Base-by-base conservation (phyloP, 2,888 invertebrate species). In the Scaptomyza parva region DNA sequence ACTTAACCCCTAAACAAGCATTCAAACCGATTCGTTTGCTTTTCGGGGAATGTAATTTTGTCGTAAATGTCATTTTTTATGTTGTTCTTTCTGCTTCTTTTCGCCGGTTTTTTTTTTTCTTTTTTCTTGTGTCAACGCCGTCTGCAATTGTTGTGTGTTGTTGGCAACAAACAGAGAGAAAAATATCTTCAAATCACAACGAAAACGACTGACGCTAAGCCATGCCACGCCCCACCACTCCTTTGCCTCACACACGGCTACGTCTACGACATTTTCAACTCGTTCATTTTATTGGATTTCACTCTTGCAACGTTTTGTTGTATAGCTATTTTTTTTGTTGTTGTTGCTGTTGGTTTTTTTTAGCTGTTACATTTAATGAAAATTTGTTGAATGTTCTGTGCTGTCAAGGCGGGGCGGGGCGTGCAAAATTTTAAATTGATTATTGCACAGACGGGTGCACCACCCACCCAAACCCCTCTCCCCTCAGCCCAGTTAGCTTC, bases 381-480 rank as follows among this genome's bases (percentile, higher is more conserved):
- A 75, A 75, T 75, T 75, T 75, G 75, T 75, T 73, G 73, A 74
- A 74, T 74, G 64, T 74, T 59, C 69, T 58, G 20, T 58, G 20
- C 66, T 70, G 69, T 69, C 70, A 70, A 17, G 65, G 40, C 72
- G 33, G 43, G 73, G 76, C 78, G 76, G 43, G 73, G 76, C 78
- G 76, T 80, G 78, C 64, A 78, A 81, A 81, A 80, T 80, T 78
- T 81, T 81, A 80, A 80, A 80, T 80, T 80, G 79, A 81, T 81
- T 80, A 79, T 77, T 66, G 55, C 30, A 20, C 47, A 48, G 57
- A 66, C 63, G 65, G 52, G 35, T 26, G 22, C 22, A 22, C 2
- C 22, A 26, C 1, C 1, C 35, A 7, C 22, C 33, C 14, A 5
- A 7, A 33, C 6, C 12, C 8, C 5, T 0, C 6, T 2, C n/a